phyloP scores from a whole-genome alignment of 2,888 invertebrate genomes.

The Trypoxylon attenuatum region DNA sequence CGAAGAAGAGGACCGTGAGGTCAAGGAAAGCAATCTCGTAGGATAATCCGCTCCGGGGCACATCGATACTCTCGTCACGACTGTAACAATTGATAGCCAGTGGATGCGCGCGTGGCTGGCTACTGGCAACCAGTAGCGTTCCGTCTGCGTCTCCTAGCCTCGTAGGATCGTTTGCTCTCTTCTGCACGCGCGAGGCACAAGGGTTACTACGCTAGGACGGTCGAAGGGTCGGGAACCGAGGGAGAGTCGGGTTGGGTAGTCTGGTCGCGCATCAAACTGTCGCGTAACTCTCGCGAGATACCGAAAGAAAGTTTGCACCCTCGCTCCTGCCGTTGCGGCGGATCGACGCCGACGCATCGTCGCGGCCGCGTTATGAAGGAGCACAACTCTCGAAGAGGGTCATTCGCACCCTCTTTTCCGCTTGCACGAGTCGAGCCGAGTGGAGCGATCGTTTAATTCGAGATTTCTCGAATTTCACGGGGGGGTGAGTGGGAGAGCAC shows the following conservation, averaged over 20 bases:
- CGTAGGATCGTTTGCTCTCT: background rate
- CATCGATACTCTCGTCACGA: constrained; percentile 44
- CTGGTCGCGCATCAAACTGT: no score
- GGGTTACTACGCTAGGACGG: no score
- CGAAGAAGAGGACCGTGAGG: constrained; percentile 13
- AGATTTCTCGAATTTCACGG: background rate
- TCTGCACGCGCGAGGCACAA: no score
- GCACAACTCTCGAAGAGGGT: constrained; percentile 19
- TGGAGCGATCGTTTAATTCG: constrained; percentile 6
- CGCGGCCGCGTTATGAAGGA: constrained; percentile 18
- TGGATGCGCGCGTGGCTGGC: no score
- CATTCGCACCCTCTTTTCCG: constrained; percentile 8
- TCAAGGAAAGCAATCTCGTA: constrained; percentile 32
- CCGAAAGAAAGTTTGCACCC: constrained; percentile 31
- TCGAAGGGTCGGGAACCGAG: no score
- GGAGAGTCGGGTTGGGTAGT: no score
- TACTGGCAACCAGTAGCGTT: no score
- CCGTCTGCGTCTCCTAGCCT: no score
- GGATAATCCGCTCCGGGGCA: constrained; percentile 27
- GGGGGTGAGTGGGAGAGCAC: background rate
- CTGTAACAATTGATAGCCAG: constrained; percentile 29
- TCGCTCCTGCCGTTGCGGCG: background rate
- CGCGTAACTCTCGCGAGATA: background rate
- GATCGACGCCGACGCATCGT: background rate
- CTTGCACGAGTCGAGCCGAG: background rate